A percentile compares a stretch with the other conserved stretches of the same genome.
phyloP scores from a whole-genome alignment of 2,888 invertebrate species.

The Macrostomum cliftonense region DNA sequence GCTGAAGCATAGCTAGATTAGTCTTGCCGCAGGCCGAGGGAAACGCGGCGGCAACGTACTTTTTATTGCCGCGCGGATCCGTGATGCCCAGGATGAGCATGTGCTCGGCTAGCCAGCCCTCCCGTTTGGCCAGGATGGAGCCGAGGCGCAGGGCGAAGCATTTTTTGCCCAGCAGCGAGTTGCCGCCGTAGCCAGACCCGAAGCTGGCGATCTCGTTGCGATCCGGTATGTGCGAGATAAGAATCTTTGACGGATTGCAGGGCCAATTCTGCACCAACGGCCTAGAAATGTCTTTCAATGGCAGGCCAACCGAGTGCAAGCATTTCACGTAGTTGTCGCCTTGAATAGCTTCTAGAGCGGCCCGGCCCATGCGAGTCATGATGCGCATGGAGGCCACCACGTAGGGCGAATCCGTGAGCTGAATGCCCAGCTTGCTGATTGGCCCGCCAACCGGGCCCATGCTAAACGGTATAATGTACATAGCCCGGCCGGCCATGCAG shows the following conservation, averaged over 20 bases:
- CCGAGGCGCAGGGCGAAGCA: conserved; percentile 20
- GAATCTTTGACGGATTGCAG: conserved; percentile 17
- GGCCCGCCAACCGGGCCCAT: conserved; percentile 20
- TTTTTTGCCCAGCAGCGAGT: conserved; percentile 22
- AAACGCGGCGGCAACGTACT: conserved; percentile 18
- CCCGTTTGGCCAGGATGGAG: conserved; percentile 15
- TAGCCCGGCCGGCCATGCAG: conserved; percentile 19
- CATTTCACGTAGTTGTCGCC: conserved; percentile 17
- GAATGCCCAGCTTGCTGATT: conserved; percentile 18
- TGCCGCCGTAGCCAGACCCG: conserved; percentile 21
- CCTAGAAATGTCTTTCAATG: conserved; percentile 46
- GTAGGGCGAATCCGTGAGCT: conserved; percentile 19
- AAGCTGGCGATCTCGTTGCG: conserved; percentile 17
- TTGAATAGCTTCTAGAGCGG: conserved; percentile 14
- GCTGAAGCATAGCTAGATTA: conserved; percentile 18
- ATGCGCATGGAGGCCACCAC: conserved; percentile 19
- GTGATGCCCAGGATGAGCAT: conserved; percentile 20
- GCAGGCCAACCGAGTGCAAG: conserved; percentile 18
- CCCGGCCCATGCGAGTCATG: conserved; percentile 16
- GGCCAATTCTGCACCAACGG: conserved; percentile 20
- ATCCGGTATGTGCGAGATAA: conserved; percentile 18
- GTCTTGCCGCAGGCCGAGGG: conserved; percentile 19
- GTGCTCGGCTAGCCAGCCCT: conserved; percentile 20
- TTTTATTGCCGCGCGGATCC: conserved; percentile 16
- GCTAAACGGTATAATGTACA: conserved; percentile 21